A percentile compares a stretch with the other conserved stretches of the same genome.
These are phyloP conservation scores for Empis livida DNA, from an alignment of 2,888 invertebrate genomes.

Conservation along the genomic window DNA sequence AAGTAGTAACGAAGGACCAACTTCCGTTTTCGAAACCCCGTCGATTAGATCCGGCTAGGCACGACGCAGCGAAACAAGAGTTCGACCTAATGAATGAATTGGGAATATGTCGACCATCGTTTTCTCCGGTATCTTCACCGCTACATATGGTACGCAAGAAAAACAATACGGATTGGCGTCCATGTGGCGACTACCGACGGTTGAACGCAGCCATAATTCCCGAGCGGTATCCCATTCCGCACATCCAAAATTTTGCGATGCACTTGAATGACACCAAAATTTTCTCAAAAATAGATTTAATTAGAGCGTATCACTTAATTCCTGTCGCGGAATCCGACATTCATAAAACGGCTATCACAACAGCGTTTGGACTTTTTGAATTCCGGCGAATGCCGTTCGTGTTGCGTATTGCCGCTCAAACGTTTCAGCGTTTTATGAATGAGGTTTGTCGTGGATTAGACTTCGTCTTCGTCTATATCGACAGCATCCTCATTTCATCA, in stretches of 20 bases:
- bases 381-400: constrained; percentile 22
- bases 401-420: constrained; percentile 21
- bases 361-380: constrained; percentile 24
- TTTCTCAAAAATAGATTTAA: constrained; percentile 17
- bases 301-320: constrained; percentile 17
- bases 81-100: constrained; percentile 5
- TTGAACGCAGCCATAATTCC: no score
- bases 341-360: constrained; percentile 14
- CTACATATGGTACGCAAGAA: background rate
- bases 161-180: no score
- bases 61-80: background rate
- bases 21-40: no score
- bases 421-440: no score
- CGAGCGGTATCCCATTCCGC: no score
- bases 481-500: constrained; percentile 16
- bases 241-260: no score
- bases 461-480: constrained; percentile 15
- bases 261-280: constrained; percentile 11
- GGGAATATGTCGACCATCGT: constrained; percentile 2
- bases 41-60: background rate
- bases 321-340: background rate
- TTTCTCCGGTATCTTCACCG: background rate
- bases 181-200: no score
- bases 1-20: background rate
- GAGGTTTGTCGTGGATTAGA: no score